Evolutionary conservation across 37 sponge, comb jelly and placozoan genomes (phyloP).

Genomic region (Spongilla lacustris): DNA sequence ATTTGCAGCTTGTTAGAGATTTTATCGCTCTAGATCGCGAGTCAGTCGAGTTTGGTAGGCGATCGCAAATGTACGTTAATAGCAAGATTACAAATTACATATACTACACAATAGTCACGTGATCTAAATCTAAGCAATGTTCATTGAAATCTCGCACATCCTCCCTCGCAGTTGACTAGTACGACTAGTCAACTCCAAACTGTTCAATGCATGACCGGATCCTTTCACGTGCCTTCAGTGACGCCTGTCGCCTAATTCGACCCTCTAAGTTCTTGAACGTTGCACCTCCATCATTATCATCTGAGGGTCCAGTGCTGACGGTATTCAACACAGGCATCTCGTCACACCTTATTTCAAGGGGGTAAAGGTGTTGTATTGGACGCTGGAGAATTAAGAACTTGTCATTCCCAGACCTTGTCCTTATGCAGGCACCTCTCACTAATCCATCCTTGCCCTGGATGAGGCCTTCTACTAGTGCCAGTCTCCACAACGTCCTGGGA

Average conservation of each 20-base stretch:
- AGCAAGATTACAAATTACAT: too few relatives aligned
- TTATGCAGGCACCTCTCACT: neutral
- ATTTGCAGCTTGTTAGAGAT: too few relatives aligned
- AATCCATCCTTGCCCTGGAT: neutral
- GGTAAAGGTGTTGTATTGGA: neutral
- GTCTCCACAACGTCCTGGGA: constrained; percentile 17
- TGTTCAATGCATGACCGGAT: neutral
- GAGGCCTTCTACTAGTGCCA: neutral
- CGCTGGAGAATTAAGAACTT: neutral
- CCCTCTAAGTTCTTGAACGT: neutral
- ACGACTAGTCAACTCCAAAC: neutral
- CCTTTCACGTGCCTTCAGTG: neutral
- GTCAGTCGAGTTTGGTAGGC: too few relatives aligned
- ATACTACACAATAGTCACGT: neutral
- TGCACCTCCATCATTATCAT: neutral
- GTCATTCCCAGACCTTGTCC: neutral
- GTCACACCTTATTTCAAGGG: neutral
- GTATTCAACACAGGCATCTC: neutral
- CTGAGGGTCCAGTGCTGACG: neutral
- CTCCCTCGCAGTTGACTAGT: neutral
- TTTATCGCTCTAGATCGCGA: too few relatives aligned
- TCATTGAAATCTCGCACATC: neutral
- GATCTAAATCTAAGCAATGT: neutral
- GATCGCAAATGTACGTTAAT: too few relatives aligned
- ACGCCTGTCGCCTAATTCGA: neutral